Percentiles rank a stretch among this genome's conserved stretches.
phyloP scores from a whole-genome alignment of 2,888 invertebrate genomes.

The Tenthredo amoena region DNA sequence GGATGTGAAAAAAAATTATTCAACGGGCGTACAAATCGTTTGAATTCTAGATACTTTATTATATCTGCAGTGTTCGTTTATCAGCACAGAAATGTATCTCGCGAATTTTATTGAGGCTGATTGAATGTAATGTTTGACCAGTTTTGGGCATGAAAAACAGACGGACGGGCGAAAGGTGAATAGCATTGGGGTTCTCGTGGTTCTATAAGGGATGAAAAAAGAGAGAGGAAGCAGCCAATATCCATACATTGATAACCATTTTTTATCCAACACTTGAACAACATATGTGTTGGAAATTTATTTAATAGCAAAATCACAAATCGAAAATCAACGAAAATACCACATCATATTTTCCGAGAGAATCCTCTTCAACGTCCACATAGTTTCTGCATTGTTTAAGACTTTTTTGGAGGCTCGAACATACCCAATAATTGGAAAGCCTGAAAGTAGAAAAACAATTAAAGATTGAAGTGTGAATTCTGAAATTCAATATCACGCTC shows the following conservation, averaged over 20 bases:
- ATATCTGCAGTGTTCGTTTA: not conserved
- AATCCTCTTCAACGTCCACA: not conserved
- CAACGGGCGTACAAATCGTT: not conserved
- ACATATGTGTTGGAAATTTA: not conserved
- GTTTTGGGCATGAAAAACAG: not conserved
- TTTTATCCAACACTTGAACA: not conserved
- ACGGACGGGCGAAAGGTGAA: not conserved
- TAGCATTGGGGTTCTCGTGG: not conserved
- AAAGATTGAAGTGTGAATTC: not conserved
- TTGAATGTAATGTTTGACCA: not conserved
- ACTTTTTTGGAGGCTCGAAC: constrained; percentile 30
- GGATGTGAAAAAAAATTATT: not conserved
- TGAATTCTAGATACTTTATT: not conserved
- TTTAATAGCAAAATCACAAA: not conserved
- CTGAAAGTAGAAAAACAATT: constrained; percentile 39
- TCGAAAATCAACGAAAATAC: not conserved
- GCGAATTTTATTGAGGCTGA: constrained; percentile 22
- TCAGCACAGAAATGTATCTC: constrained; percentile 14
- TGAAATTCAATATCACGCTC: not conserved
- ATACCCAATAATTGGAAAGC: constrained; percentile 52
- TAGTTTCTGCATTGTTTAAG: not conserved
- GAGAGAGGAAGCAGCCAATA: not conserved
- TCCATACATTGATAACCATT: not conserved
- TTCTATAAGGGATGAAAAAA: not conserved
- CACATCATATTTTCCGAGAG: not conserved